Evolutionary conservation across 2,797 vertebrate genomes (phyloP).

Genomic region (Hypotaenidia philippensis): DNA sequence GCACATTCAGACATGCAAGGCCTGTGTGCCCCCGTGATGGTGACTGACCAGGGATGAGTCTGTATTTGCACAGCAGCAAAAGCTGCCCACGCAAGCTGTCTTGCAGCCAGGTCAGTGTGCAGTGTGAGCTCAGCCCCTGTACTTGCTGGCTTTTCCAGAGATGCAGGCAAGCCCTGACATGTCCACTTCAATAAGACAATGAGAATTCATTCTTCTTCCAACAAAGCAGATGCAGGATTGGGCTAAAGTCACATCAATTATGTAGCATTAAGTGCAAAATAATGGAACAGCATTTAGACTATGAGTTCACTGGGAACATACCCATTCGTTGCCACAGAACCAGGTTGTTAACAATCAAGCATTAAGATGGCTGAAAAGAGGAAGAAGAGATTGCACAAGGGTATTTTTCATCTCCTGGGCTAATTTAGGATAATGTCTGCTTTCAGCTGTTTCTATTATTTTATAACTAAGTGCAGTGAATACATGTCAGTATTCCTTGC

Average conservation of each 20-base stretch:
- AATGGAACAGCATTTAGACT: neutral
- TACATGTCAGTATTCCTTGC: neutral
- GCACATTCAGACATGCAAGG: neutral
- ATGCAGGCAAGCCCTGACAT: neutral
- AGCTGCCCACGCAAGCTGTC: neutral
- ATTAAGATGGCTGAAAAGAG: neutral
- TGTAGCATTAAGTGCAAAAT: neutral
- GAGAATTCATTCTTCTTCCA: neutral
- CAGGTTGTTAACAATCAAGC: neutral
- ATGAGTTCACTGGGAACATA: neutral
- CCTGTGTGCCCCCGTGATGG: rapidly evolving
- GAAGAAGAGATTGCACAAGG: neutral
- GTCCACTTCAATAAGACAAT: neutral
- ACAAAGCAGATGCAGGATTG: neutral
- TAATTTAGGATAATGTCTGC: neutral
- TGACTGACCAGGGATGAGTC: neutral
- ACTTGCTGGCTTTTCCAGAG: neutral
- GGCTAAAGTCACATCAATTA: neutral
- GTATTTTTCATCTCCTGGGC: neutral
- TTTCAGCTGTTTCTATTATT: neutral
- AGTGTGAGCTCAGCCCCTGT: neutral
- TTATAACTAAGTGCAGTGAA: neutral
- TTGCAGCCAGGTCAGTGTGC: rapidly evolving
- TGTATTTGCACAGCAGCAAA: neutral
- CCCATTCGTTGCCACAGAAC: neutral